Evolutionary conservation across 2,888 invertebrate species (phyloP).

Genomic region (Drosophila imparisetae): DNA sequence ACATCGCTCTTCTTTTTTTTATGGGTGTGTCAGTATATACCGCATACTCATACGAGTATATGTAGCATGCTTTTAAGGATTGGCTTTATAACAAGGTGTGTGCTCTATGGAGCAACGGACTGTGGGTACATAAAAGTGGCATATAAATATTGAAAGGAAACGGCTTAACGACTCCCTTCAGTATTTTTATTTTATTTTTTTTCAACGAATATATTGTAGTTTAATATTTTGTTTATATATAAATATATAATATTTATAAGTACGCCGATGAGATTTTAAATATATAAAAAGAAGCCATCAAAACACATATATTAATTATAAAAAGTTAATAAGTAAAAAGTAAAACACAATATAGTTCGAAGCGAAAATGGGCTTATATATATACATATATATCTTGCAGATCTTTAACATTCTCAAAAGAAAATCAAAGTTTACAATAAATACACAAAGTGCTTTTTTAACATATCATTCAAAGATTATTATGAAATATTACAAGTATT

Average conservation of each 20-base stretch:
- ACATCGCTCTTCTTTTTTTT: conserved; percentile 40
- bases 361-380: neutral
- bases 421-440: neutral
- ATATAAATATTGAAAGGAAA: conserved; percentile 51
- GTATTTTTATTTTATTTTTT: neutral
- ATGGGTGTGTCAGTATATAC: conserved; percentile 47
- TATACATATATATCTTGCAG: neutral
- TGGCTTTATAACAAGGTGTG: conserved; percentile 74
- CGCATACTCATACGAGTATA: neutral
- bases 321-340: neutral
- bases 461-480: neutral
- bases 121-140: conserved; percentile 43
- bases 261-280: neutral
- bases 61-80: conserved; percentile 67
- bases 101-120: conserved; percentile 45
- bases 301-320: neutral
- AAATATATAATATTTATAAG: no score
- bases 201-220: conserved; percentile 4
- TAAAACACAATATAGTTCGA: neutral
- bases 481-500: neutral
- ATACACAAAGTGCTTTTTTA: neutral
- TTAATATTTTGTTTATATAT: neutral
- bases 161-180: conserved; percentile 14
- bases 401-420: neutral
- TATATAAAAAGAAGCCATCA: neutral